Evolutionary conservation across 1,140 invertebrate species (phyloP).

Genomic region (Tetramorium parvispinum): DNA sequence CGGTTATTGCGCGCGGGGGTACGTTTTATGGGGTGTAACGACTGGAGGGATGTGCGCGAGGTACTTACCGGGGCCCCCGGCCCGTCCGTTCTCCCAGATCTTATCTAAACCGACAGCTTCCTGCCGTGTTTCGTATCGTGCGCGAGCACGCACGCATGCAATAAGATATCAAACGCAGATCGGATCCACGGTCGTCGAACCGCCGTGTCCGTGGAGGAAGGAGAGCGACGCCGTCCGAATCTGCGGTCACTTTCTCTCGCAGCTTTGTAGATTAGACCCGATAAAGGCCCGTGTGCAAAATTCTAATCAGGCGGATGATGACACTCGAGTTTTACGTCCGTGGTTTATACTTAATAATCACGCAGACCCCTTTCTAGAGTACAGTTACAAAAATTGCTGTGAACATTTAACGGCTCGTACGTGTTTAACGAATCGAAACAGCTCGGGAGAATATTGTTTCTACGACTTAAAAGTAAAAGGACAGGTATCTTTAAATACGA

Average conservation of each 20-base stretch:
- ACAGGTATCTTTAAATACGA: background rate
- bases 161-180: conserved; percentile 75
- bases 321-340: background rate
- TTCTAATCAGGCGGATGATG: conserved; percentile 27
- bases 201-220: conserved; percentile 11
- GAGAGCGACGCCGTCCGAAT: conserved; percentile 4
- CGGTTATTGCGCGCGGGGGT: conserved; percentile 80
- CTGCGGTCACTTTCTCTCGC: conserved; percentile 33
- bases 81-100: conserved; percentile 73
- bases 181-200: conserved; percentile 48
- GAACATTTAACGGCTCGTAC: background rate
- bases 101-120: conserved; percentile 84
- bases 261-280: conserved; percentile 25
- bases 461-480: background rate
- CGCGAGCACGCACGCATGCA: conserved; percentile 74
- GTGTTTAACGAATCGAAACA: background rate
- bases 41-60: conserved; percentile 71
- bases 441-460: background rate
- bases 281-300: conserved; percentile 36
- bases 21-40: conserved; percentile 84
- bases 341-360: background rate
- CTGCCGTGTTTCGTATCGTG: conserved; percentile 73
- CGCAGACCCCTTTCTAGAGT: background rate
- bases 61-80: conserved; percentile 69
- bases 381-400: background rate